Percentiles rank a stretch among this genome's conserved stretches.
These are phyloP conservation scores for Mizuhopecten yessoensis DNA, from an alignment of 1,140 invertebrate species.

Conservation along the genomic window DNA sequence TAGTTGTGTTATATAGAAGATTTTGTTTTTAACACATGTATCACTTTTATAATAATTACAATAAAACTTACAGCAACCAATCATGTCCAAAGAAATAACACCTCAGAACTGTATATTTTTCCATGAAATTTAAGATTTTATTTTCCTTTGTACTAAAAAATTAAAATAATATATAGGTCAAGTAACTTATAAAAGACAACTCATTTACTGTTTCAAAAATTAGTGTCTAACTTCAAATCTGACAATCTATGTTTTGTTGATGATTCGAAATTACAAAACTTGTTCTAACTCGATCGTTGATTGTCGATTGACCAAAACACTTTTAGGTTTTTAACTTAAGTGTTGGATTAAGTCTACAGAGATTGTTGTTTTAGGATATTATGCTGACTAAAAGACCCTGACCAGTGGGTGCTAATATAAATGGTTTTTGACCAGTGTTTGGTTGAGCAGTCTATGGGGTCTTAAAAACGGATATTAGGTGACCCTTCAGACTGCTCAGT, in stretches of 20 bases:
- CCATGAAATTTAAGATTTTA: no score
- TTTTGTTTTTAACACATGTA: no score
- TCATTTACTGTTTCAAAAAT: no score
- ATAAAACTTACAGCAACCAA: no score
- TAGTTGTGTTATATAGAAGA: no score
- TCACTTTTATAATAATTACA: no score
- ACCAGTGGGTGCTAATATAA: not conserved
- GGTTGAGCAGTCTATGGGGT: not conserved
- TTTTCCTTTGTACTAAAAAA: no score
- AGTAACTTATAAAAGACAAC: no score
- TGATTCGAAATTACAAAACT: not conserved
- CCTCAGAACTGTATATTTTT: no score
- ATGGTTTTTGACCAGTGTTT: not conserved
- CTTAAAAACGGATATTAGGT: not conserved
- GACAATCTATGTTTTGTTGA: not conserved
- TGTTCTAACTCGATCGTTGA: not conserved
- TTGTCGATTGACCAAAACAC: not conserved
- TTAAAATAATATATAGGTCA: no score
- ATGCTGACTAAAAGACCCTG: not conserved
- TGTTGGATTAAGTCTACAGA: not conserved
- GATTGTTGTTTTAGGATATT: constrained; percentile 19
- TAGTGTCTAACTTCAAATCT: no score
- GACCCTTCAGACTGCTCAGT: not conserved
- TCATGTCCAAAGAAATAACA: no score
- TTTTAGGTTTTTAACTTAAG: constrained; percentile 5